Evolutionary conservation across 2,888 invertebrate genomes (phyloP).

Genomic region (Mesodorylaimus sp.): DNA sequence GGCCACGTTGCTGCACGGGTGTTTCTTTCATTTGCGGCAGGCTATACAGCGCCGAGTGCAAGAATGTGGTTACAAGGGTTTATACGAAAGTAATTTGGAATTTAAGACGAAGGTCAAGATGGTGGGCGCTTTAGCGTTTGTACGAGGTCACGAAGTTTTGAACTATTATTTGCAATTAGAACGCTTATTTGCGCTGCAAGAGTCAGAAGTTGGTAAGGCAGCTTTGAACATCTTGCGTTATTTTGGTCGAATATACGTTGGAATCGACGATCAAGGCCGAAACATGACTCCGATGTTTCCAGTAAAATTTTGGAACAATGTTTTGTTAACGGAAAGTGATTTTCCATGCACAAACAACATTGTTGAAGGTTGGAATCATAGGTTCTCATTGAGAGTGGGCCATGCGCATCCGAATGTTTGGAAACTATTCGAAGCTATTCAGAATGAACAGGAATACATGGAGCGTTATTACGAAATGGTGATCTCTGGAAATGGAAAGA

Average conservation of each 20-base stretch:
- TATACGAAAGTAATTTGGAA: too few species aligned
- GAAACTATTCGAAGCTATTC: background rate
- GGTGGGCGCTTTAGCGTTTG: too few species aligned
- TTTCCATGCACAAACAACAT: background rate
- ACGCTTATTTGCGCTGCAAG: background rate
- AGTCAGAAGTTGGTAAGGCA: background rate
- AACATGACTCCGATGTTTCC: background rate
- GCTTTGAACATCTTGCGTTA: background rate
- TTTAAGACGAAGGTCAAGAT: too few species aligned
- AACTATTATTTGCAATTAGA: background rate
- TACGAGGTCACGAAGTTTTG: too few species aligned
- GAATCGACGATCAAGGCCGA: background rate
- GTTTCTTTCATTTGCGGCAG: too few species aligned
- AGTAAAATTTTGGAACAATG: background rate
- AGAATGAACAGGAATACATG: background rate
- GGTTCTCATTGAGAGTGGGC: background rate
- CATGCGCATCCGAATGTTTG: background rate
- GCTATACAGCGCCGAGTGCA: too few species aligned
- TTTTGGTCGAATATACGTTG: background rate
- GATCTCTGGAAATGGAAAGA: background rate
- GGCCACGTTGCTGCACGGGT: too few species aligned
- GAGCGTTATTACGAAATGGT: background rate
- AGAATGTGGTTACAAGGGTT: too few species aligned
- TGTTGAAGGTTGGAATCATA: background rate
- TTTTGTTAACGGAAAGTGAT: background rate